Evolutionary conservation across 2,888 invertebrate genomes (phyloP).

Genomic region (Minunthozetes semirufus): DNA sequence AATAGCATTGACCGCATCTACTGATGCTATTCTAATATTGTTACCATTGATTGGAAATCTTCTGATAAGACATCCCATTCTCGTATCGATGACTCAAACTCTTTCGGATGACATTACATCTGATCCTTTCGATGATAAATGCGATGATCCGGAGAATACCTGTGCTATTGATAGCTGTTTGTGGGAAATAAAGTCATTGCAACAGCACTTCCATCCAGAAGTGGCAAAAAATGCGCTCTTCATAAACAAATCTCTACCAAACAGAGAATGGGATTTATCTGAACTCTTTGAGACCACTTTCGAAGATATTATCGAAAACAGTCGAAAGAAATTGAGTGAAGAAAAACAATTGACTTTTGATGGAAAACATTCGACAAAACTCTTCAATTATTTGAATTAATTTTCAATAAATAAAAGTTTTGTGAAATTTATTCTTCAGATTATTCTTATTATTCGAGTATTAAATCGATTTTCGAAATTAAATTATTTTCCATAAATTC

Average conservation of each 20-base stretch:
- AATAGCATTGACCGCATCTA: slow-evolving; percentile 71
- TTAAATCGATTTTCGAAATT: no score
- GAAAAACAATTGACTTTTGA: background rate
- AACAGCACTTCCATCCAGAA: slow-evolving; percentile 64
- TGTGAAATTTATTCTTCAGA: no score
- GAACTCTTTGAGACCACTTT: slow-evolving; percentile 56
- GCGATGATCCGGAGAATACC: slow-evolving; percentile 67
- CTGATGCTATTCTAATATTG: slow-evolving; percentile 65
- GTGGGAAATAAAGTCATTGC: slow-evolving; percentile 79
- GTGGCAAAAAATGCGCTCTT: slow-evolving; percentile 66
- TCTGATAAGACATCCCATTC: slow-evolving; percentile 62
- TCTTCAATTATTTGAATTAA: background rate
- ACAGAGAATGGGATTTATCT: slow-evolving; percentile 62
- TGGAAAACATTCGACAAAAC: background rate
- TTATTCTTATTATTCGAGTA: no score
- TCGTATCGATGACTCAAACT: slow-evolving; percentile 44
- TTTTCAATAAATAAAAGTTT: no score
- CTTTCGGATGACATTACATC: slow-evolving; percentile 38
- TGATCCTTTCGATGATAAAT: slow-evolving; percentile 80
- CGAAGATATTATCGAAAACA: slow-evolving; percentile 34
- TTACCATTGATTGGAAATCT: slow-evolving; percentile 78
- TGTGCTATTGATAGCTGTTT: slow-evolving; percentile 79
- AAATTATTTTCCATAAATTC: no score
- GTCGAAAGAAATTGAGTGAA: background rate
- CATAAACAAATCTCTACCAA: slow-evolving; percentile 61